Conservation (phyloP, 2,113 vertebrate species). For the Zosterops pallidus region DNA sequence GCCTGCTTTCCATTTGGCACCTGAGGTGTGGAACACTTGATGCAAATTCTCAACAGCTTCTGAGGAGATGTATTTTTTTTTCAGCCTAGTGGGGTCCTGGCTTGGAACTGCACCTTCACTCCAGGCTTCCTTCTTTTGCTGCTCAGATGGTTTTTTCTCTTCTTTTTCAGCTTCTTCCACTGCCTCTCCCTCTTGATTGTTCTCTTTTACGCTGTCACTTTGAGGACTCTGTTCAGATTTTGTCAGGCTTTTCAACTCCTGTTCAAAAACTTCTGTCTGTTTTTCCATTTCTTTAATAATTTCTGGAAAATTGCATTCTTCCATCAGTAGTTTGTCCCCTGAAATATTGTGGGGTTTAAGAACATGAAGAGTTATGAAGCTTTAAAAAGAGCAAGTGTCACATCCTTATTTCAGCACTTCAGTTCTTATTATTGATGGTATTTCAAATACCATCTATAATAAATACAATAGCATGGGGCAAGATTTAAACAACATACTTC, state of each 20-base stretch:
- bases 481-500: not conserved
- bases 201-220: not conserved
- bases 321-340: constrained; percentile 12
- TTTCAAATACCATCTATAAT: not conserved
- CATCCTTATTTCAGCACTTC: not conserved
- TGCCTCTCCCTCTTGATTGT: not conserved
- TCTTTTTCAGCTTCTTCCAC: not conserved
- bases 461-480: not conserved
- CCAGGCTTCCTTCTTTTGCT: not conserved
- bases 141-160: not conserved
- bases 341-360: not conserved
- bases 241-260: not conserved
- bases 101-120: not conserved
- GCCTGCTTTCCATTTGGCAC: not conserved
- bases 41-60: constrained; percentile 71
- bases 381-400: not conserved
- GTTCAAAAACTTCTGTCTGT: not conserved
- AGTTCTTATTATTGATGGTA: not conserved
- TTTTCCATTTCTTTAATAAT: not conserved
- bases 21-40: constrained; percentile 16
- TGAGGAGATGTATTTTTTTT: constrained; percentile 40
- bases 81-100: not conserved
- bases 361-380: not conserved
- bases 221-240: not conserved
- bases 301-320: not conserved